Evolutionary conservation across 2,888 invertebrate genomes (phyloP).

Genomic region (Pteria penguin): DNA sequence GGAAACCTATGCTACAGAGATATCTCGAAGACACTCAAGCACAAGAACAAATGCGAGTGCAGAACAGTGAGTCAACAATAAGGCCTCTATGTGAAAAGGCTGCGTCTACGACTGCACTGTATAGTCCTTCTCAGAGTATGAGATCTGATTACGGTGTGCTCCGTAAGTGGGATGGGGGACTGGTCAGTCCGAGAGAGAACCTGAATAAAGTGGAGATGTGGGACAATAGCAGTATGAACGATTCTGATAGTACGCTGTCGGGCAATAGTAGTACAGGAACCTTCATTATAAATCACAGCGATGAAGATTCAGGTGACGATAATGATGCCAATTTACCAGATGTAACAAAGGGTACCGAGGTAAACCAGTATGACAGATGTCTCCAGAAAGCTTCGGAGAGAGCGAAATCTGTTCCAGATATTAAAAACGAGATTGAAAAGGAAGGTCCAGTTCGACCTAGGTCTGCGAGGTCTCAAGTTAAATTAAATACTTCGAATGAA

Average conservation of each 20-base stretch:
- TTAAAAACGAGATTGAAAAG: slow-evolving; percentile 38
- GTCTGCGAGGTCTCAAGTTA: slow-evolving; percentile 60
- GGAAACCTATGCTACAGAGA: slow-evolving; percentile 34
- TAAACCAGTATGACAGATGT: no score
- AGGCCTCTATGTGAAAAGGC: no score
- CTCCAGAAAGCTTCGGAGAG: slow-evolving; percentile 27
- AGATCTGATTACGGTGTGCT: slow-evolving; percentile 39
- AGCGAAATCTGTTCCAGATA: slow-evolving; percentile 62
- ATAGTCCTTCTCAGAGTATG: not conserved
- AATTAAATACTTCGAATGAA: slow-evolving; percentile 27
- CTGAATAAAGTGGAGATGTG: slow-evolving; percentile 13
- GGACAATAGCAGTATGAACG: slow-evolving; percentile 1
- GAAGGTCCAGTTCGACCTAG: slow-evolving; percentile 47
- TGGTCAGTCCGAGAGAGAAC: not conserved
- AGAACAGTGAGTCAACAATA: not conserved
- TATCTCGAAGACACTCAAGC: slow-evolving; percentile 43
- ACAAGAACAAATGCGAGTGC: not conserved
- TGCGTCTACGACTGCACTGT: not conserved
- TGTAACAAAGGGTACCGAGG: slow-evolving; percentile 13
- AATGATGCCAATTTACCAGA: slow-evolving; percentile 20
- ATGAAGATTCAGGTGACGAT: slow-evolving; percentile 54
- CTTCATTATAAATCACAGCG: slow-evolving; percentile 71
- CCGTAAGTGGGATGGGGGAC: slow-evolving; percentile 44
- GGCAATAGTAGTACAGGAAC: slow-evolving; percentile 71
- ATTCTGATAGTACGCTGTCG: slow-evolving; percentile 34